phyloP scores from a whole-genome alignment of 2,888 invertebrate species.

The Baronia brevicornis region DNA sequence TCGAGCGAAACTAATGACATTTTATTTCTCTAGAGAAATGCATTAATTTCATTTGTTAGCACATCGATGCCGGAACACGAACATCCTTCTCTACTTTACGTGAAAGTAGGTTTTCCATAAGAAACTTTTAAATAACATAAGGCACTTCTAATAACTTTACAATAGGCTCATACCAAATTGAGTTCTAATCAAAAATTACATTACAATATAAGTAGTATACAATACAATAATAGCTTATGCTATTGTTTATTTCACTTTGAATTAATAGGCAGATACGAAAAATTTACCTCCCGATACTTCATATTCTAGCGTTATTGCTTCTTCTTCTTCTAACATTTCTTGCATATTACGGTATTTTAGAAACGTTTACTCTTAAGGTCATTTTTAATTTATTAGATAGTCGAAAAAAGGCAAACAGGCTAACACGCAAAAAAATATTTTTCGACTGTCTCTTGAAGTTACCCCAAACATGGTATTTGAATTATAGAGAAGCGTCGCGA shows the following conservation, averaged over 20 bases:
- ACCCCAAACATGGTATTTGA: slow-evolving; percentile 35
- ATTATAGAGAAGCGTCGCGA: slow-evolving; percentile 59
- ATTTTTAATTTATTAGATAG: too few species aligned
- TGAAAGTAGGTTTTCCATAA: slow-evolving; percentile 55
- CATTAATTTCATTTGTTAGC: slow-evolving; percentile 72
- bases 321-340: too few species aligned
- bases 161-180: slow-evolving; percentile 20
- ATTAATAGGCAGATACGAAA: too few species aligned
- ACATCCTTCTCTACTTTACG: slow-evolving; percentile 37
- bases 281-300: too few species aligned
- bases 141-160: slow-evolving; percentile 31
- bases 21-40: slow-evolving; percentile 71
- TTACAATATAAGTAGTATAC: too few species aligned
- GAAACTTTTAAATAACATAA: slow-evolving; percentile 47
- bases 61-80: slow-evolving; percentile 56
- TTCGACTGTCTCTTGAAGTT: slow-evolving; percentile 12
- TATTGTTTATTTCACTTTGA: too few species aligned
- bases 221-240: too few species aligned
- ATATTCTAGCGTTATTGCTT: too few species aligned
- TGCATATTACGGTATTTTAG: too few species aligned
- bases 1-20: slow-evolving; percentile 68
- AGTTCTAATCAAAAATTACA: slow-evolving; percentile 2
- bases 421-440: slow-evolving; percentile 10
- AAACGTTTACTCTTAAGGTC: too few species aligned
- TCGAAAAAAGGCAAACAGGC: background rate